These are phyloP conservation scores for Hemibagrus wyckioides DNA, from an alignment of 2,113 vertebrate species.

Conservation along the genomic window DNA sequence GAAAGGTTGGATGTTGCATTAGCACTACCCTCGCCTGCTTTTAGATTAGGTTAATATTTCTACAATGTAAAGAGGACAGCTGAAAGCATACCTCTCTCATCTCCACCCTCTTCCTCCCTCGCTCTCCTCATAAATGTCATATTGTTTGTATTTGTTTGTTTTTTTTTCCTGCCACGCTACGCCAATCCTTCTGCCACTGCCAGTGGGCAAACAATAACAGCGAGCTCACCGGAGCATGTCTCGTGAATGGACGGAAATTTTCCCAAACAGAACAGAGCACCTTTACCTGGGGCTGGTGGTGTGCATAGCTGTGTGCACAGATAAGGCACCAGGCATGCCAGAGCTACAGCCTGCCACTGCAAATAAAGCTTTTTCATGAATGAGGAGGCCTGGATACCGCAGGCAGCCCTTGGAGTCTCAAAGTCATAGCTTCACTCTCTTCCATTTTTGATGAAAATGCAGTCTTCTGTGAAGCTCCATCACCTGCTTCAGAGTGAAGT, in stretches of 20 bases:
- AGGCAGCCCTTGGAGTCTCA: neutral
- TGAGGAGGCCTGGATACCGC: neutral
- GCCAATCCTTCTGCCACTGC: constrained; percentile 31
- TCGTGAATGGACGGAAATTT: constrained; percentile 30
- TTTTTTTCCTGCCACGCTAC: neutral
- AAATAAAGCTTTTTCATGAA: constrained; percentile 26
- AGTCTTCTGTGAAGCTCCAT: neutral
- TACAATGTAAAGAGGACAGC: constrained; percentile 24
- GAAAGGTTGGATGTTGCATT: constrained; percentile 10
- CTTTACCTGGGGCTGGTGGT: constrained; percentile 20
- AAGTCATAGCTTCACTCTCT: neutral
- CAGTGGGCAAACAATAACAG: constrained; percentile 48
- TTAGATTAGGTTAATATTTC: constrained; percentile 32
- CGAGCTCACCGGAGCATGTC: constrained; percentile 44
- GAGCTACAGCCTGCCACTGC: constrained; percentile 19
- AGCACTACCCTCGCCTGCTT: constrained; percentile 12
- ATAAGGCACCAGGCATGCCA: constrained; percentile 29
- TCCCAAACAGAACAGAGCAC: neutral
- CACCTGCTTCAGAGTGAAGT: constrained; percentile 7
- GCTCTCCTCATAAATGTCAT: constrained; percentile 28
- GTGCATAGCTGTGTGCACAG: constrained; percentile 37
- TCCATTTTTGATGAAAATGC: constrained; percentile 12
- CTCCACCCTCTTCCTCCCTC: neutral
- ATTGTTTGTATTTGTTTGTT: constrained; percentile 43
- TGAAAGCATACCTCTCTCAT: neutral